A percentile compares a stretch with the other conserved stretches of the same genome.
Evolutionary conservation across 2,797 vertebrate species (phyloP).

Genomic region (Girardinus metallicus): DNA sequence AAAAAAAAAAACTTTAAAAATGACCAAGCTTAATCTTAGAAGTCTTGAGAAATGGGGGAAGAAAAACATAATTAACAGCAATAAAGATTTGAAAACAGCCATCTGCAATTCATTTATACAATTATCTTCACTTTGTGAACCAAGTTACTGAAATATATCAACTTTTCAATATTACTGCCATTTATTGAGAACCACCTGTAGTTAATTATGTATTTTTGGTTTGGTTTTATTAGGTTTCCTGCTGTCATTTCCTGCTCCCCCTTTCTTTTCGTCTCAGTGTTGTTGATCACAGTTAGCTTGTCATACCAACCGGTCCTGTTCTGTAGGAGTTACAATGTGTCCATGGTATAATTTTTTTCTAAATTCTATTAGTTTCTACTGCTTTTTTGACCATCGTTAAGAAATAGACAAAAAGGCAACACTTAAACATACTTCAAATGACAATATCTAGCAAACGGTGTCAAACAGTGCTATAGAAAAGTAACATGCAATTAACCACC

Average conservation of each 20-base stretch:
- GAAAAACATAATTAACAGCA: not conserved
- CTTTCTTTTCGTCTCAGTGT: not conserved
- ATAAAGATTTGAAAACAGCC: not conserved
- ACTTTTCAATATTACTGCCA: not conserved
- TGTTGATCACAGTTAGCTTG: not conserved
- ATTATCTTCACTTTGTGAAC: not conserved
- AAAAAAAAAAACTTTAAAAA: not conserved
- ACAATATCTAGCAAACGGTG: not conserved
- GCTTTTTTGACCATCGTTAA: not conserved
- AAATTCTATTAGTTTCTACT: not conserved
- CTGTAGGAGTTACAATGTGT: not conserved
- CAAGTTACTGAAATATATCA: not conserved
- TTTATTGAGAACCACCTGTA: not conserved
- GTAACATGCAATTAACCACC: not conserved
- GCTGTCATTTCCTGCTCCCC: not conserved
- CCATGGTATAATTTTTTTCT: not conserved
- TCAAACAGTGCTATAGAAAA: not conserved
- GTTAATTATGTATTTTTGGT: not conserved
- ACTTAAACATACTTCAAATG: not conserved
- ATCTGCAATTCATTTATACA: not conserved
- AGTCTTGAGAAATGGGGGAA: not conserved
- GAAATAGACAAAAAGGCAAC: not conserved
- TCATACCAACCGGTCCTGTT: not conserved
- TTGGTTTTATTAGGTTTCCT: not conserved
- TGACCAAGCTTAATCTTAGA: not conserved